Percentiles rank a stretch among this genome's conserved stretches.
These are phyloP conservation scores for Temnothorax ravouxi DNA, from an alignment of 2,888 invertebrate species.

Conservation along the genomic window DNA sequence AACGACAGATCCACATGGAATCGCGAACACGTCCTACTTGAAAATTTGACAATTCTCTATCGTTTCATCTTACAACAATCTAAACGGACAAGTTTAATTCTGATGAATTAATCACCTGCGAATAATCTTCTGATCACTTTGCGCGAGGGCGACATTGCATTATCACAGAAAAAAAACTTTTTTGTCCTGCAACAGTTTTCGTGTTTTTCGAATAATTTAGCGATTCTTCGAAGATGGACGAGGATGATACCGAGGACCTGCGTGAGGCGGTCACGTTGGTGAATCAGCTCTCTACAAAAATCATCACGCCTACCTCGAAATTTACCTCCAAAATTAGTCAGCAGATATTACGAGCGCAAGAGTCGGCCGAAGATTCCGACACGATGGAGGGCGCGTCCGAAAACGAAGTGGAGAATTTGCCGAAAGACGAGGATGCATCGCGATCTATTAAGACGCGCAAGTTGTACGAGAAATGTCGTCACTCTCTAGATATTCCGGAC, in stretches of 20 bases:
- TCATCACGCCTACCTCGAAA: conserved; percentile 59
- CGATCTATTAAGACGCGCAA: conserved; percentile 63
- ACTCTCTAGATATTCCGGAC: conserved; percentile 70
- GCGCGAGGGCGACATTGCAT: neutral
- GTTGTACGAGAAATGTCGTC: conserved; percentile 62
- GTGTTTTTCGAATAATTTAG: neutral
- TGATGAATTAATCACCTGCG: conserved; percentile 23
- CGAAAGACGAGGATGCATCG: conserved; percentile 74
- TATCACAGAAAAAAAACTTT: neutral
- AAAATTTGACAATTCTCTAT: conserved; percentile 15
- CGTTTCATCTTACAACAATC: neutral
- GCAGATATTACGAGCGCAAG: conserved; percentile 53
- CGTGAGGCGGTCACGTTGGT: conserved; percentile 71
- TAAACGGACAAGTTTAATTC: neutral
- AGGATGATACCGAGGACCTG: conserved; percentile 82
- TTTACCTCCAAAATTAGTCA: conserved; percentile 39
- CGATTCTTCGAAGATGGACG: conserved; percentile 78
- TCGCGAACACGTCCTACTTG: neutral
- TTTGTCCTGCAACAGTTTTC: neutral
- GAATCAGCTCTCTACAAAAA: conserved; percentile 64
- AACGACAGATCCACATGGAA: conserved; percentile 22
- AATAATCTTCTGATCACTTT: conserved; percentile 76
- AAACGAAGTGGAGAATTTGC: conserved; percentile 82
- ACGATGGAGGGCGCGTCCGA: conserved; percentile 83
- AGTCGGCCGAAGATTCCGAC: conserved; percentile 80